These are phyloP conservation scores for Lasaia peninsularis DNA, from an alignment of 1,140 invertebrate species.

Conservation along the genomic window DNA sequence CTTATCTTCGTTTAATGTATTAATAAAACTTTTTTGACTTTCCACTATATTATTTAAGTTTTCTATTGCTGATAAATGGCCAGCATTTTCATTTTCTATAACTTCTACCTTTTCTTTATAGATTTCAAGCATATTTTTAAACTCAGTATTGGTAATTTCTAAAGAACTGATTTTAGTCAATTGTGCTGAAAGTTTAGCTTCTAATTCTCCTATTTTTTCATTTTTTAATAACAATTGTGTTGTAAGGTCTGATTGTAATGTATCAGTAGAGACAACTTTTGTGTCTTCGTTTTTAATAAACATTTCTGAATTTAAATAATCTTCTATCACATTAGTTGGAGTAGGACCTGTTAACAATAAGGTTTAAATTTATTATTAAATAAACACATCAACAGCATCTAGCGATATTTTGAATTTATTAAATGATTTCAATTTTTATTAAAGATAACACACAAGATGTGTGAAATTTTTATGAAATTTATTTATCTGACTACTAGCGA, in stretches of 20 bases:
- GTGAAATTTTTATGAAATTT: too few relatives aligned
- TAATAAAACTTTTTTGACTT: constrained; percentile 44
- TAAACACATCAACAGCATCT: too few relatives aligned
- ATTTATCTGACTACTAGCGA: too few relatives aligned
- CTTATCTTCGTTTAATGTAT: constrained; percentile 41
- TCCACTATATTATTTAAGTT: constrained; percentile 48
- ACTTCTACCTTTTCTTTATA: constrained; percentile 37
- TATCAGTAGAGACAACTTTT: constrained; percentile 19
- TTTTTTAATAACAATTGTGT: constrained; percentile 38
- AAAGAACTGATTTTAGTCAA: constrained; percentile 41
- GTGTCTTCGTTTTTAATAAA: constrained; percentile 23
- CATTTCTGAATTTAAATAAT: background rate
- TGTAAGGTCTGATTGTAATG: constrained; percentile 33
- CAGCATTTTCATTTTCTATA: constrained; percentile 43
- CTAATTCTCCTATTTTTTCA: constrained; percentile 40
- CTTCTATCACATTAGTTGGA: background rate
- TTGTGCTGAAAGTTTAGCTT: constrained; percentile 38
- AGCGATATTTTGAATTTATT: too few relatives aligned
- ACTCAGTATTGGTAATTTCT: constrained; percentile 41
- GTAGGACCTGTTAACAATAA: background rate
- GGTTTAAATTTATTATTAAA: background rate
- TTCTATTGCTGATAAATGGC: constrained; percentile 43
- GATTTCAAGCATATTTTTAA: constrained; percentile 34
- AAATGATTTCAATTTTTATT: too few relatives aligned
- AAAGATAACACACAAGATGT: too few relatives aligned